Evolutionary conservation across 1,140 invertebrate species (phyloP), one percentile per base, ranked within the genome.

Genomic region (Euschistus heros): DNA sequence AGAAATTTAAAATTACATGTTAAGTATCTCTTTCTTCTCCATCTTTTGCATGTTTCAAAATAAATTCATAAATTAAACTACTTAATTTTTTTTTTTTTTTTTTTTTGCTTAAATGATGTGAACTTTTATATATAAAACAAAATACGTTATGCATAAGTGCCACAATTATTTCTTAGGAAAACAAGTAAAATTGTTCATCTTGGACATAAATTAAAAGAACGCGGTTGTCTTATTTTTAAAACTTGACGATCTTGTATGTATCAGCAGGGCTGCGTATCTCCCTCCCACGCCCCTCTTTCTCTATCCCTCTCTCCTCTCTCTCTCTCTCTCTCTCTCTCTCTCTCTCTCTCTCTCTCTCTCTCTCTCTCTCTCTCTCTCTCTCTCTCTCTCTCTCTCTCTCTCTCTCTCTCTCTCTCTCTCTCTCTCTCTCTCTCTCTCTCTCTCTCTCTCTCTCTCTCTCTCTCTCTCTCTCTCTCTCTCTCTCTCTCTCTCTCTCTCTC

Each of bases 401-500:
- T 14, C 47, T 52, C 62, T 50, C 47, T 30, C 30, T 52, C 62
- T 50, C 47, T 27, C 22, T 52, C 37, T 63, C 47, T n/a, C 47
- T 63, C 42, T 63, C 47, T 52, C 47, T 63, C 62, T 50, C 47
- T 52, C 26, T 50, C 62, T 63, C 47, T 22, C 22, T 46, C 42
- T 50, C 20, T 52, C 47, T 22, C 44, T 63, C 26, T 52, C 47
- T 63, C 62, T 63, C 47, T 30, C 47, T 63, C 37, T 50, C 20
- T 52, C 20, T 63, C 14, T 63, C 14, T 15, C 20, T 18, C 44
- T 63, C 22, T 52, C 47, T 63, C 62, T 63, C 22, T 50, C 3
- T 20, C 47, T 22, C 18, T 50, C 37, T 20, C 20, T 54, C 52
- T 52, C 47, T 30, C n/a, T n/a, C n/a, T n/a, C n/a, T n/a, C n/a